These are phyloP conservation scores for Lateolabrax maculatus DNA, from an alignment of 2,797 vertebrate species.

Conservation along the genomic window DNA sequence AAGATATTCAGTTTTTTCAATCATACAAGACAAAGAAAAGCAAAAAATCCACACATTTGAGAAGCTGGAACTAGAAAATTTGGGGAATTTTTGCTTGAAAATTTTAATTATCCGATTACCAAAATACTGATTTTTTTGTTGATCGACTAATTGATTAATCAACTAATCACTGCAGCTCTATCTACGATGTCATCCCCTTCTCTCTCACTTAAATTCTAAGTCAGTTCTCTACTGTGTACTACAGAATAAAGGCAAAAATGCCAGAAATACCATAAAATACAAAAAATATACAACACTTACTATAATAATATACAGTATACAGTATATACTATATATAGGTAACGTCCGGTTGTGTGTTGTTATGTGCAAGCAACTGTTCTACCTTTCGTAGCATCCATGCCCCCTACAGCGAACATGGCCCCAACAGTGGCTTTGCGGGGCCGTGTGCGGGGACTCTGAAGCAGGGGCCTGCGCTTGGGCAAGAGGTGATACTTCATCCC, in stretches of 20 bases:
- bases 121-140: neutral
- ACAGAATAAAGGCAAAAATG: neutral
- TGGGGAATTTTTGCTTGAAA: neutral
- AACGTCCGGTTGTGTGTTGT: neutral
- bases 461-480: constrained; percentile 93
- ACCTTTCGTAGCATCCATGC: constrained; percentile 99
- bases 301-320: neutral
- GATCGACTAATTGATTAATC: neutral
- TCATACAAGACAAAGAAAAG: neutral
- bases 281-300: neutral
- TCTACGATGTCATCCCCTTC: neutral
- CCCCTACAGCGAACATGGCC: constrained; percentile 95
- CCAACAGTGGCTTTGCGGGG: constrained; percentile 98
- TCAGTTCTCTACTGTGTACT: too few species aligned
- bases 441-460: constrained; percentile 96
- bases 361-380: constrained; percentile 27
- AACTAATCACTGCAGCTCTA: neutral
- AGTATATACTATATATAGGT: neutral
- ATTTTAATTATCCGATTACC: neutral
- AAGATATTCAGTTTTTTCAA: neutral
- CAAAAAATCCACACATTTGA: neutral
- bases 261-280: neutral
- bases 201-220: neutral
- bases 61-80: neutral
- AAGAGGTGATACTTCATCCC: constrained; percentile 99